A percentile compares a stretch with the other conserved stretches of the same genome.
Conservation (phyloP, 2,113 vertebrate genomes). For the Acanthisitta chloris region DNA sequence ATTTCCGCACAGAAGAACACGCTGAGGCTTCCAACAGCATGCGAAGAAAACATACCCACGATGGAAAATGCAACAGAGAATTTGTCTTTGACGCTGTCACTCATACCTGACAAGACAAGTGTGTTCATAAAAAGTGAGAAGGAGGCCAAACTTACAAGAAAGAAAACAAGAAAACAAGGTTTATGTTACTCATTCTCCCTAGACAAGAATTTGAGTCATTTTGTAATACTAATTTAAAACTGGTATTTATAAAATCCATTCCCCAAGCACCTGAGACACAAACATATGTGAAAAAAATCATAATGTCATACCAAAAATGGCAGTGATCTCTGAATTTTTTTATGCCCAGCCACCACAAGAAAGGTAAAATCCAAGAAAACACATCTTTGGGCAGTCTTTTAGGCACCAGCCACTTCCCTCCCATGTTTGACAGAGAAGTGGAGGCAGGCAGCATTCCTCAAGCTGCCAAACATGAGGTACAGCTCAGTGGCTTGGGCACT, state of each 20-base stretch:
- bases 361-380: neutral
- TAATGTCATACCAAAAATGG: neutral
- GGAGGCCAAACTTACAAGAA: neutral
- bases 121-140: neutral
- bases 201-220: neutral
- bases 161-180: neutral
- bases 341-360: neutral
- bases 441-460: neutral
- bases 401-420: neutral
- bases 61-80: conserved; percentile 95
- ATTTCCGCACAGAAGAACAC: conserved; percentile 98
- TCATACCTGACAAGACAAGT: conserved; percentile 78
- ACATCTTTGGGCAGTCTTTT: neutral
- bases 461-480: neutral
- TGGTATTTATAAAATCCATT: neutral
- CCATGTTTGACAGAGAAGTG: neutral
- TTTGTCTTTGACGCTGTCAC: conserved; percentile 90
- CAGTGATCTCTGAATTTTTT: neutral
- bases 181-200: neutral
- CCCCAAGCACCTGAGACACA: neutral
- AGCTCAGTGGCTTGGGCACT: neutral
- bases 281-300: neutral
- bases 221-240: neutral
- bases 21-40: conserved; percentile 93
- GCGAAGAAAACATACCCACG: conserved; percentile 97